phyloP scores from a whole-genome alignment of 2,797 vertebrate species.

The Microctenopoma stevenorrisi region DNA sequence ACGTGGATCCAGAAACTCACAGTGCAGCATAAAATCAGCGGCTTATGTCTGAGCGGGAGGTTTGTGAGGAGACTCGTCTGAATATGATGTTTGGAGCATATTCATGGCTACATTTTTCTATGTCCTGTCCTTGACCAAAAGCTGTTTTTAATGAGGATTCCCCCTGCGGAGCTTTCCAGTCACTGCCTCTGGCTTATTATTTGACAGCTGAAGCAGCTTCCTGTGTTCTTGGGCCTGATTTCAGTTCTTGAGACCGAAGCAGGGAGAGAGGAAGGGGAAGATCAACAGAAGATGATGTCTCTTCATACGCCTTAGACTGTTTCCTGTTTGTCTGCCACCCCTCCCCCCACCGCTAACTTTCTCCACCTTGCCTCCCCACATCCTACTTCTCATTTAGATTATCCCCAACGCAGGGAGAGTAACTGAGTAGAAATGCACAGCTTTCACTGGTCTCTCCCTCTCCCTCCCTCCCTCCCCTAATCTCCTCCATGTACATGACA shows the following conservation, averaged over 20 bases:
- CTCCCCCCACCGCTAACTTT: conserved; percentile 16
- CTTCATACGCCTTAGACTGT: conserved; percentile 4
- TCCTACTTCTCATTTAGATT: conserved; percentile 69
- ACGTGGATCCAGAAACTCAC: neutral
- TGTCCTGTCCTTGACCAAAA: conserved; percentile 52
- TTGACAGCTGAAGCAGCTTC: neutral
- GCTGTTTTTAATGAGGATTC: conserved; percentile 51
- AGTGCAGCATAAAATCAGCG: no score
- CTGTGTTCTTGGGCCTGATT: conserved; percentile 20
- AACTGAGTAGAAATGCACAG: conserved; percentile 54
- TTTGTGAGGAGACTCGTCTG: neutral
- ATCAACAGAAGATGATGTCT: conserved; percentile 38
- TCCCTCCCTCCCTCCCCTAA: conserved; percentile 37
- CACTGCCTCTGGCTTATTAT: conserved; percentile 28
- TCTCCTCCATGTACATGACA: conserved; percentile 76
- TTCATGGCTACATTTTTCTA: conserved; percentile 6
- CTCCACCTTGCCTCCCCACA: conserved; percentile 56
- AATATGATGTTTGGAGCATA: conserved; percentile 1
- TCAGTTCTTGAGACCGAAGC: conserved; percentile 1
- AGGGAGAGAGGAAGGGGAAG: conserved; percentile 15
- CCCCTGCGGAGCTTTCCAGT: conserved; percentile 16
- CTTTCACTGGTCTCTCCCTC: conserved; percentile 39
- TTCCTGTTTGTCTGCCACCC: neutral
- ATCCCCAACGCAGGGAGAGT: conserved; percentile 47
- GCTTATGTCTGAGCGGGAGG: neutral